Base-by-base conservation (phyloP, 2,888 invertebrate genomes). In the Drosophila emarginata region DNA sequence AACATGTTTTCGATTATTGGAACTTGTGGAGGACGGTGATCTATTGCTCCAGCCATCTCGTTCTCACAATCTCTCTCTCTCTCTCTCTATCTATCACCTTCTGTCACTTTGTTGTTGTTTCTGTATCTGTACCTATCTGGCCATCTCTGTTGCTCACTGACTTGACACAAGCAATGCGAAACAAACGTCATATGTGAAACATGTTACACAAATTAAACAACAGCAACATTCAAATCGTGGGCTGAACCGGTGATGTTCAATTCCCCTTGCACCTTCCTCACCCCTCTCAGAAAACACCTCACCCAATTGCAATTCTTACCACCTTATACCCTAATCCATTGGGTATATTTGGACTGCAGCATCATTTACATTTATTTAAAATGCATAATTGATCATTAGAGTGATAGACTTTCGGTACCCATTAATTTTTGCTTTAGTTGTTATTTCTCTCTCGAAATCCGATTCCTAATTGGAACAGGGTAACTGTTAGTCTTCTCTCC, bases 201-300 rank as follows among this genome's bases (percentile, higher is more conserved):
- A 80, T 67, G 82, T 71, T 71, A 79, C 77, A 81, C 77, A 81
- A 80, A 83, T 80, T 78, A 76, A 78, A 80, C 71, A 76, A 75
- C 36, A 61, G 51, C 40, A 76, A 73, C 56, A 69, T 66, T 69
- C 53, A 64, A 61, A 50, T 58, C 53, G 61, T 67, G 60, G 52
- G 56, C 36, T n/a, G 14, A 12, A 21, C 61, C 12, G 51, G 26
- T 53, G 18, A 45, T 45, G 45, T 45, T 45, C 45, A 21, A 21
- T 45, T 45, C 21, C 45, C 18, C 45, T 21, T 45, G 11, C 45
- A 11, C 45, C 45, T 5, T 6, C 26, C 1, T 21, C 18, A 4
- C 21, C 11, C 18, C 45, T 4, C 45, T 45, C 18, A 15, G 7
- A 12, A 36, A 15, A 45, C 40, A 45, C 11, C 40, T 45, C n/a